These are phyloP conservation scores for Caenorhabditis sp. DNA, from an alignment of 2,888 invertebrate genomes.

Conservation along the genomic window DNA sequence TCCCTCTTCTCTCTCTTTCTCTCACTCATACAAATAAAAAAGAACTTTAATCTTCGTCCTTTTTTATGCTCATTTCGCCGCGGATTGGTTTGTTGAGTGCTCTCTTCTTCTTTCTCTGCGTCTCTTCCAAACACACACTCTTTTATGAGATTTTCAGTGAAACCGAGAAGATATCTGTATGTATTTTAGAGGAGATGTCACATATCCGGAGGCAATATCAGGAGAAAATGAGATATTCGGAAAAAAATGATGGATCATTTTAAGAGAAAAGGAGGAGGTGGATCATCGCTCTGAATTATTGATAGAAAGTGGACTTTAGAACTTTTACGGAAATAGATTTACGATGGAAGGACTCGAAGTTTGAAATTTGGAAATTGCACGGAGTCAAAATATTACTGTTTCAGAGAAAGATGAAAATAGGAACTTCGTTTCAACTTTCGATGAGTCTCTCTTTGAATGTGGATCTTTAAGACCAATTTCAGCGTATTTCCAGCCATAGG, in stretches of 20 bases:
- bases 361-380: slow-evolving; percentile 5
- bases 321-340: background rate
- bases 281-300: slow-evolving; percentile 20
- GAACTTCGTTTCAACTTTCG: too few relatives aligned
- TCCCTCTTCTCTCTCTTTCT: background rate
- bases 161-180: slow-evolving; percentile 13
- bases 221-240: slow-evolving; percentile 1
- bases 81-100: slow-evolving; percentile 17
- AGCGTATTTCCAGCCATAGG: too few relatives aligned
- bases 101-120: slow-evolving; percentile 21
- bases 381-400: background rate
- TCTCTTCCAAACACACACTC: slow-evolving; percentile 5
- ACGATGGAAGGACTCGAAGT: too few relatives aligned
- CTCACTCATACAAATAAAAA: background rate
- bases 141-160: slow-evolving; percentile 16
- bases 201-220: slow-evolving; percentile 47
- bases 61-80: slow-evolving; percentile 20
- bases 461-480: too few relatives aligned
- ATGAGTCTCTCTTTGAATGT: too few relatives aligned
- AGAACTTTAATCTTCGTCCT: slow-evolving; percentile 40
- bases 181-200: slow-evolving; percentile 20
- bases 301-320: slow-evolving; percentile 23
- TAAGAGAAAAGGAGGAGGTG: background rate
- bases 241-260: slow-evolving; percentile 34
- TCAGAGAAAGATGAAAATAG: background rate